Base-by-base conservation (phyloP, 30 jellyfish, hydroid and myxozoan genomes). In the Chrysaora quinquecirrha region DNA sequence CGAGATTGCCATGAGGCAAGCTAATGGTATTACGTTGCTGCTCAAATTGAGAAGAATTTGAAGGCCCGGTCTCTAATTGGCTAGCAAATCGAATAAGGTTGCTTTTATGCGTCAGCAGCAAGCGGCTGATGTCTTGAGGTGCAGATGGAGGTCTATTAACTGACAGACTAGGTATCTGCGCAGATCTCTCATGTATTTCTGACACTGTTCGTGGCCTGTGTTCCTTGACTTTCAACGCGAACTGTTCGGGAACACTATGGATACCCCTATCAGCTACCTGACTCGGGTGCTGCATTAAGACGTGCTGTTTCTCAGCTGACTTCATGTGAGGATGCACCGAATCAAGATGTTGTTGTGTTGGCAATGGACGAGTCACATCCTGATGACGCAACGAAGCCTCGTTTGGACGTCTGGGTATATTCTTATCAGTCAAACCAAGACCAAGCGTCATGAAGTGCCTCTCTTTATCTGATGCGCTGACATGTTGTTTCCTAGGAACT, bases 101-200 rank as follows among this genome's bases (percentile, higher is more conserved):
- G 11, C 65, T 32, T n/a, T n/a, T n/a, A n/a, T n/a, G n/a, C n/a
- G n/a, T 30, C 3, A 73, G 18, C n/a, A 81, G 71, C 61, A 46
- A 54, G 1, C 58, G 77, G 9, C 46, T 25, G 34, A 69, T 12
- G 23, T 64, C 48, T n/a, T 38, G 63, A 1, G 84, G 66, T 9
- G 60, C 95, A 23, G 74, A 14, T 4, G 86, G 65, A 6, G 84
- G 74, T 47, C 85, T 34, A 30, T 43, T 74, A 65, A 70, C 24
- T 3, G 81, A 34, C 25, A 86, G 71, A 47, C 58, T 91, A 32
- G 98, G 98, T 19, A 92, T 82, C n/a, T 78, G 30, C 7, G 96
- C 98, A 32, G 97, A 83, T 1, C 98, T 91, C 66, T 92, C 90
- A 28, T 34, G 71, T 73, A 77, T 27, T 30, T 92, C 98, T 9